phyloP scores from a whole-genome alignment of 2,113 vertebrate genomes.

The Barbus barbus region DNA sequence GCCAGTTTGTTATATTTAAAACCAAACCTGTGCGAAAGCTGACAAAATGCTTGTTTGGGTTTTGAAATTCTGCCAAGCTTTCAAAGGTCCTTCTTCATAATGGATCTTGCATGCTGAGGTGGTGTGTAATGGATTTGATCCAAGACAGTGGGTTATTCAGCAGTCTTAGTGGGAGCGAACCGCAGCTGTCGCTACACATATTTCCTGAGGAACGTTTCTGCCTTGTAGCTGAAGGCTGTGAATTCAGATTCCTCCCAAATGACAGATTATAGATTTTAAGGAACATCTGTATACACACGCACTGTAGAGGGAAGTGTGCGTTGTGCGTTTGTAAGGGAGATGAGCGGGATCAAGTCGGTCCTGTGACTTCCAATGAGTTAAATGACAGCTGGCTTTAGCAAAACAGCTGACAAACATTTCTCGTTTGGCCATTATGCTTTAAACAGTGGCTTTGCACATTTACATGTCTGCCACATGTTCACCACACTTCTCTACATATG shows the following conservation, averaged over 20 bases:
- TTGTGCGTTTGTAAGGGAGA: constrained; percentile 42
- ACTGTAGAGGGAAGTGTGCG: constrained; percentile 11
- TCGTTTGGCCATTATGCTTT: constrained; percentile 9
- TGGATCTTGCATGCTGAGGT: constrained; percentile 52
- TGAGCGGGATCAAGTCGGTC: constrained; percentile 44
- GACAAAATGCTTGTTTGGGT: constrained; percentile 23
- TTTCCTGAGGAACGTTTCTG: constrained; percentile 74
- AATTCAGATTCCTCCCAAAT: constrained; percentile 68
- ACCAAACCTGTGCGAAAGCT: not conserved
- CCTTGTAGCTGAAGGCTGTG: constrained; percentile 63
- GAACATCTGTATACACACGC: constrained; percentile 24
- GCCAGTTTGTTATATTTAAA: not conserved
- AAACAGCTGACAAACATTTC: constrained; percentile 58
- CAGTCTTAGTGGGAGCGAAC: constrained; percentile 64
- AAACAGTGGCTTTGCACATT: constrained; percentile 26
- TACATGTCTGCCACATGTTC: not conserved
- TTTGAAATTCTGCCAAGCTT: constrained; percentile 15
- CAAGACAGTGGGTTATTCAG: constrained; percentile 68
- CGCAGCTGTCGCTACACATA: constrained; percentile 77
- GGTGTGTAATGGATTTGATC: constrained; percentile 76
- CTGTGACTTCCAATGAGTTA: constrained; percentile 43
- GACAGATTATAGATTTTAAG: constrained; percentile 68
- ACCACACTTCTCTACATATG: not conserved
- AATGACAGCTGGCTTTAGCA: constrained; percentile 46
- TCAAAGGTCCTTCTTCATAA: constrained; percentile 40